Evolutionary conservation across 2,797 vertebrate genomes (phyloP).

Genomic region (Halcyon smyrnensis): DNA sequence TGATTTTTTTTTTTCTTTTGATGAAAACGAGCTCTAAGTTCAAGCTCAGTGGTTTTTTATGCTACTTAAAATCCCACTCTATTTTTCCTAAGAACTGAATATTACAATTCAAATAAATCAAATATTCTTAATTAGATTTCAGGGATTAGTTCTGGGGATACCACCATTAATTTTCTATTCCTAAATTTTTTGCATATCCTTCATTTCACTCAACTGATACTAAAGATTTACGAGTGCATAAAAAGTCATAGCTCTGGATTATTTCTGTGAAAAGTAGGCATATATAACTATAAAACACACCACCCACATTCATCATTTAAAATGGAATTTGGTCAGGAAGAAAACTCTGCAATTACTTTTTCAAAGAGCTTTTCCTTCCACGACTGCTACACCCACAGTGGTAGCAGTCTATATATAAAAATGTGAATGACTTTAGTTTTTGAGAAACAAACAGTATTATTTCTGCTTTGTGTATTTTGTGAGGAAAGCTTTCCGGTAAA

Average conservation of each 20-base stretch:
- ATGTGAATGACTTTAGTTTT: neutral
- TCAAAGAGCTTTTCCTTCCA: neutral
- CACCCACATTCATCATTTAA: neutral
- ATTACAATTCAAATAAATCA: neutral
- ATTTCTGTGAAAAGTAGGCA: neutral
- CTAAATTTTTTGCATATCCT: neutral
- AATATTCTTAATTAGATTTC: neutral
- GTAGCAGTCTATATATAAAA: neutral
- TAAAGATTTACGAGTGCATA: neutral
- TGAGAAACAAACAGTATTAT: neutral
- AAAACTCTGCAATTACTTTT: neutral
- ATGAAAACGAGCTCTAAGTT: neutral
- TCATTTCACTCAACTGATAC: neutral
- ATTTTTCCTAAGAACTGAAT: neutral
- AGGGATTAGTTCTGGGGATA: neutral
- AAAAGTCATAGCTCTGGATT: neutral
- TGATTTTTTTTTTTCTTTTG: neutral
- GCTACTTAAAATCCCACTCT: neutral
- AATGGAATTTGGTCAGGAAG: neutral
- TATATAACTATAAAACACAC: neutral
- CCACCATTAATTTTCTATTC: neutral
- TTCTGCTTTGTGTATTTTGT: neutral
- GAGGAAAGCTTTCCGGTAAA: neutral
- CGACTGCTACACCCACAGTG: fast-evolving
- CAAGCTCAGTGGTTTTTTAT: neutral